phyloP scores from a whole-genome alignment of 2,797 vertebrate genomes.

The Triplophysa bombifrons region DNA sequence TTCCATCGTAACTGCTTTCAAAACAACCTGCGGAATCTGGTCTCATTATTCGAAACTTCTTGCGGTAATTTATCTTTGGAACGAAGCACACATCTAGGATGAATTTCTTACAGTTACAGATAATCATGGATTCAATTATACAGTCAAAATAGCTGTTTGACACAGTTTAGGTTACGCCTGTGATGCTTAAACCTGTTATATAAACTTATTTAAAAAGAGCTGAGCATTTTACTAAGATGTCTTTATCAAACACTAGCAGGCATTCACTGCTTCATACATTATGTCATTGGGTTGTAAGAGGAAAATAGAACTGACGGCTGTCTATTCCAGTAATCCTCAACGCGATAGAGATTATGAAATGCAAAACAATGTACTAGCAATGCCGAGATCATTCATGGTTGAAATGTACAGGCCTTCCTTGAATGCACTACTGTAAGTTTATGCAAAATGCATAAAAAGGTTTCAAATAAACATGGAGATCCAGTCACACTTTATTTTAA shows the following conservation, averaged over 20 bases:
- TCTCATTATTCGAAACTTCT: not conserved
- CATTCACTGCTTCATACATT: not conserved
- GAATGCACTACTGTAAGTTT: no score
- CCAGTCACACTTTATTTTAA: not conserved
- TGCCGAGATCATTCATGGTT: not conserved
- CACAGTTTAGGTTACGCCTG: conserved; percentile 15
- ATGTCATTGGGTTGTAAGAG: conserved; percentile 16
- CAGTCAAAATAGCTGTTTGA: conserved; percentile 9
- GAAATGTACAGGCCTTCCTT: not conserved
- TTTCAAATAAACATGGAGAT: not conserved
- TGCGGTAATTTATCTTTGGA: conserved; percentile 2
- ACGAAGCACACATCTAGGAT: not conserved
- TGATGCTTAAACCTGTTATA: conserved; percentile 4
- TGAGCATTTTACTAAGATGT: conserved; percentile 10
- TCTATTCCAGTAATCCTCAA: not conserved
- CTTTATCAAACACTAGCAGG: conserved; percentile 14
- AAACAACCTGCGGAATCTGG: conserved; percentile 11
- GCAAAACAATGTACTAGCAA: not conserved
- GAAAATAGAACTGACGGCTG: not conserved
- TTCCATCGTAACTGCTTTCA: not conserved
- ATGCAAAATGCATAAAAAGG: not conserved
- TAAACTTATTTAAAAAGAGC: conserved; percentile 25
- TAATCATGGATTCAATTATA: conserved; percentile 13
- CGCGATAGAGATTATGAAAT: no score
- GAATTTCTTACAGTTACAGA: conserved; percentile 6